Evolutionary conservation across 2,888 invertebrate genomes (phyloP).

Genomic region (Pseudeuparius sepicola): DNA sequence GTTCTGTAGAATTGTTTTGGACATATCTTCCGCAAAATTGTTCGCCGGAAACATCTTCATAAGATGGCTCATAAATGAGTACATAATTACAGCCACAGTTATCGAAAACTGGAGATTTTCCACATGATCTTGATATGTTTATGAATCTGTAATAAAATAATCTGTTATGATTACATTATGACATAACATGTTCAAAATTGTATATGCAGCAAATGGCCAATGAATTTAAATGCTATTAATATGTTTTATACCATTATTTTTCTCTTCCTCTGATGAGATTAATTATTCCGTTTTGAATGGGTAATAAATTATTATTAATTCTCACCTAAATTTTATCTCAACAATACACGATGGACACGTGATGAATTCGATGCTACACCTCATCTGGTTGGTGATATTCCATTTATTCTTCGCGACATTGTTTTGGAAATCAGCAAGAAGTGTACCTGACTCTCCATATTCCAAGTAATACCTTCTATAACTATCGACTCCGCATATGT

Average conservation of each 20-base stretch:
- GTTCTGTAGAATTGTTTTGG: conserved; percentile 28
- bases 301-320: too few species aligned
- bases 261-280: too few species aligned
- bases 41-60: conserved; percentile 49
- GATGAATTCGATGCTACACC: conserved; percentile 53
- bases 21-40: conserved; percentile 47
- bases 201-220: too few species aligned
- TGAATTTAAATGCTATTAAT: too few species aligned
- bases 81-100: conserved; percentile 50
- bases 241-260: too few species aligned
- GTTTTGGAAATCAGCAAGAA: conserved; percentile 34
- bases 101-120: conserved; percentile 26
- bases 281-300: too few species aligned
- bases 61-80: conserved; percentile 55
- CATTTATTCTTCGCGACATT: conserved; percentile 41
- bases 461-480: conserved; percentile 34
- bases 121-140: conserved; percentile 34
- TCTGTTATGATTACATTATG: too few species aligned
- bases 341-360: conserved; percentile 62
- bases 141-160: conserved; percentile 30
- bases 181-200: too few species aligned
- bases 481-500: conserved; percentile 23
- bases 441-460: conserved; percentile 34
- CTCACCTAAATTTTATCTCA: conserved; percentile 42
- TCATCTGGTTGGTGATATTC: too few species aligned